Percentiles rank a stretch among this genome's conserved stretches.
Evolutionary conservation across 2,888 invertebrate species (phyloP).

Genomic region (Heliconius hortense): DNA sequence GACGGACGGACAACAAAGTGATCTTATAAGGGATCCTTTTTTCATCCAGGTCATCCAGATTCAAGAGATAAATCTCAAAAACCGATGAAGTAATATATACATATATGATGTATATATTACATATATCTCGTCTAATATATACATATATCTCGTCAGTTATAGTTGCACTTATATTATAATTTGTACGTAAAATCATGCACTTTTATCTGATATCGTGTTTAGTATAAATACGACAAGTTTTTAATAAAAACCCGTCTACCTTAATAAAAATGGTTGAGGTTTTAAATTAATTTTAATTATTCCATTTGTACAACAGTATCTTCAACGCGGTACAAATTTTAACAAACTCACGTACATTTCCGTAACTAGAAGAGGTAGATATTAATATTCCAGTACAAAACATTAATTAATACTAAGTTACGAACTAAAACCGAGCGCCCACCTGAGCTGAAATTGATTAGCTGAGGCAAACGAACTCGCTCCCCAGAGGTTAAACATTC

Average conservation of each 20-base stretch:
- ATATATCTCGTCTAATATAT: too few species aligned
- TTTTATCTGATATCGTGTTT: background rate
- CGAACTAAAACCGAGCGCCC: slow-evolving; percentile 31
- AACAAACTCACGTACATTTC: slow-evolving; percentile 36
- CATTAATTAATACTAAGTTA: slow-evolving; percentile 39
- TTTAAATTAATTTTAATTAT: slow-evolving; percentile 11
- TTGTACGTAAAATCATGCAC: background rate
- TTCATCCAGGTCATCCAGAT: too few species aligned
- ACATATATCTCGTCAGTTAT: too few species aligned
- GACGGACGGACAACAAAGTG: too few species aligned
- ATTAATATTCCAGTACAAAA: slow-evolving; percentile 37
- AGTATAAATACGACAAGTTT: background rate
- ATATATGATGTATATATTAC: too few species aligned
- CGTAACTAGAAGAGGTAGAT: slow-evolving; percentile 29
- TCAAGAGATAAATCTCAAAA: too few species aligned
- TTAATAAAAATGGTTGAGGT: background rate
- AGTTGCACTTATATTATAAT: too few species aligned
- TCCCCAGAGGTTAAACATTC: slow-evolving; percentile 33
- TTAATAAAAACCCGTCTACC: background rate
- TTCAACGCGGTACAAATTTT: slow-evolving; percentile 26
- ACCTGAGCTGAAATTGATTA: slow-evolving; percentile 39
- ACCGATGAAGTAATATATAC: too few species aligned
- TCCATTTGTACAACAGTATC: background rate
- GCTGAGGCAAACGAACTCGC: slow-evolving; percentile 29
- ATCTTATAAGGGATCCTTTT: too few species aligned